A percentile compares a stretch with the other conserved stretches of the same genome.
These are phyloP conservation scores for Eptesicus fuscus DNA, from an alignment of 2,113 vertebrate species.

Conservation along the genomic window DNA sequence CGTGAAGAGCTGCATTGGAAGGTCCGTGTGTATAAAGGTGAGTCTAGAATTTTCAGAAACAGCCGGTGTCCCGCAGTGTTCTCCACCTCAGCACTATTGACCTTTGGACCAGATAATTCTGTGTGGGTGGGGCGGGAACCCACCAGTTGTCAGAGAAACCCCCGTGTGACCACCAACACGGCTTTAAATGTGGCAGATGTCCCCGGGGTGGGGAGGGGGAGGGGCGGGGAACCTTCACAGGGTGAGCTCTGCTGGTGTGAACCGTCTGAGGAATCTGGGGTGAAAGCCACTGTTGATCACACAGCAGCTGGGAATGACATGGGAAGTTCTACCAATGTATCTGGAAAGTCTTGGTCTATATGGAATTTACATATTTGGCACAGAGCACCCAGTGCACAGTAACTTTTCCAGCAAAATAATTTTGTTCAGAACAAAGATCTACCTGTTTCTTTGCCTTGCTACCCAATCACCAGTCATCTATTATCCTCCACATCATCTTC, in stretches of 20 bases:
- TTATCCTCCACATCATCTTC: background rate
- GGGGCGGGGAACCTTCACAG: too few relatives aligned
- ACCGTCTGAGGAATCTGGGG: background rate
- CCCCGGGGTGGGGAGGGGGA: background rate
- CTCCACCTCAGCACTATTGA: too few relatives aligned
- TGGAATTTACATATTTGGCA: too few relatives aligned
- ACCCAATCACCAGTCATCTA: background rate
- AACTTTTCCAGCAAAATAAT: background rate
- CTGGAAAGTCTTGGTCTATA: background rate
- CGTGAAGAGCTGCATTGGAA: background rate
- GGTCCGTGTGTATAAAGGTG: rapidly evolving
- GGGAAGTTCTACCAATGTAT: too few relatives aligned
- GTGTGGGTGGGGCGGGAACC: background rate
- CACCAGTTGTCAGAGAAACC: background rate
- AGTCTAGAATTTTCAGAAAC: background rate
- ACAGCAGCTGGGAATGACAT: background rate
- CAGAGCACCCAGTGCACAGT: background rate
- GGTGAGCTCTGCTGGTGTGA: too few relatives aligned
- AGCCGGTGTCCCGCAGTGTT: background rate
- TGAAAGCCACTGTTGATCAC: background rate
- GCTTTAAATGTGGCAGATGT: background rate
- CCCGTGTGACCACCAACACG: background rate
- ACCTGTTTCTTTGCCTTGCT: background rate
- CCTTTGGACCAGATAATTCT: background rate
- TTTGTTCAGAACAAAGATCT: background rate